Evolutionary conservation across 1,140 invertebrate genomes (phyloP).

Genomic region (Plutomurus gul): DNA sequence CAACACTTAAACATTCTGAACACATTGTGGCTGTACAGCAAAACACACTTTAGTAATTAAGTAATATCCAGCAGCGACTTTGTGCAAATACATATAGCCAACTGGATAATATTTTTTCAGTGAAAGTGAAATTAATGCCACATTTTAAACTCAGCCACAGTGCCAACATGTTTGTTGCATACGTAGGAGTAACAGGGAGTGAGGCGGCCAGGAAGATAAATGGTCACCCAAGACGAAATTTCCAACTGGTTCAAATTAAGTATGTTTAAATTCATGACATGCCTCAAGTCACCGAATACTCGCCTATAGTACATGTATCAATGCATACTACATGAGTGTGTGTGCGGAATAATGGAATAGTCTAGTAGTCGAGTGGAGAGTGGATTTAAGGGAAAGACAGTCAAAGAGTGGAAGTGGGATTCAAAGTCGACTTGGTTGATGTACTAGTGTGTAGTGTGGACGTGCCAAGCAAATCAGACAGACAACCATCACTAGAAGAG

Average conservation of each 20-base stretch:
- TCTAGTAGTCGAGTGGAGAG: background rate
- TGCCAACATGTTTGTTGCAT: too few relatives aligned
- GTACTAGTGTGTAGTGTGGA: conserved; percentile 31
- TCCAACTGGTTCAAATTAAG: conserved; percentile 4
- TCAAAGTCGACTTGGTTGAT: conserved; percentile 28
- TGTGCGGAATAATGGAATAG: conserved; percentile 16
- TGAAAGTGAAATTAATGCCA: too few relatives aligned
- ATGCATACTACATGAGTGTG: conserved; percentile 25
- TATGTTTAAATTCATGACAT: conserved; percentile 15
- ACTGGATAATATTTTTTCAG: too few relatives aligned
- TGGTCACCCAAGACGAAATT: background rate
- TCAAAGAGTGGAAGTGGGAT: background rate
- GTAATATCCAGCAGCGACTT: too few relatives aligned
- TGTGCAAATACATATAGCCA: too few relatives aligned
- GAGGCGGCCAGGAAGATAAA: background rate
- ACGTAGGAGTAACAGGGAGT: too few relatives aligned
- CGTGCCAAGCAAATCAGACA: conserved; percentile 30
- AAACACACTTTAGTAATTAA: too few relatives aligned
- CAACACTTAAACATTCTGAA: too few relatives aligned
- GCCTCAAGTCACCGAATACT: background rate
- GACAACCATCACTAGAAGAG: conserved; percentile 9
- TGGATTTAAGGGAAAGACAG: background rate
- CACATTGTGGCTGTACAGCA: too few relatives aligned
- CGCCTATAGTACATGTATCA: background rate
- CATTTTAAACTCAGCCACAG: too few relatives aligned